phyloP scores from a whole-genome alignment of 2,888 invertebrate genomes.

The Spialia ferax region DNA sequence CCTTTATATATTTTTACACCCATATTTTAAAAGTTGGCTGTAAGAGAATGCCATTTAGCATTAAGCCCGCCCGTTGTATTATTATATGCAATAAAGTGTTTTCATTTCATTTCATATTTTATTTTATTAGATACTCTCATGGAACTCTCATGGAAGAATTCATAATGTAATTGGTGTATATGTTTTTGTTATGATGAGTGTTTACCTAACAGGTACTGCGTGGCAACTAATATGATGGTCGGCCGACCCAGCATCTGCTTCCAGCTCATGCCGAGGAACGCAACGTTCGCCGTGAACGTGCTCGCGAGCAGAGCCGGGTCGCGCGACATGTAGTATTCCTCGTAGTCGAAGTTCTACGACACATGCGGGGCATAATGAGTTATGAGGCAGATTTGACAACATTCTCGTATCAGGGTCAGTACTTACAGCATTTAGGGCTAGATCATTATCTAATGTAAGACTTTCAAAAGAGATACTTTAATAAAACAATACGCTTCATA shows the following conservation, averaged over 20 bases:
- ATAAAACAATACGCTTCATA: no score
- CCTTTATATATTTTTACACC: background rate
- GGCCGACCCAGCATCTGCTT: conserved; percentile 98
- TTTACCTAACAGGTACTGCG: conserved; percentile 94
- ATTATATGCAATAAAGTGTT: no score
- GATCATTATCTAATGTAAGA: no score
- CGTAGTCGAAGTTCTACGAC: conserved; percentile 94
- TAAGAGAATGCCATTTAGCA: no score
- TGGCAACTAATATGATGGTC: conserved; percentile 95
- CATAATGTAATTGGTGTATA: no score
- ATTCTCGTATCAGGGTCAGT: background rate
- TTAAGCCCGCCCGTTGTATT: no score
- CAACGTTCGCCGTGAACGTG: conserved; percentile 97
- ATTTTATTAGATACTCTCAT: no score
- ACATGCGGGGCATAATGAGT: conserved; percentile 56
- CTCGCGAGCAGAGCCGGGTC: conserved; percentile 98
- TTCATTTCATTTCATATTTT: no score
- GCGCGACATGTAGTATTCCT: conserved; percentile 98
- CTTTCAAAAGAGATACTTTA: no score
- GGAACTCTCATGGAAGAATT: no score
- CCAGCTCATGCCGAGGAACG: conserved; percentile 98
- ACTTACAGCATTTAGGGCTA: background rate
- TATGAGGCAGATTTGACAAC: background rate
- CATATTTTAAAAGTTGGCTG: no score
- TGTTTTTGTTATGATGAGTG: conserved; percentile 22